phyloP scores from a whole-genome alignment of 2,113 vertebrate species.

The Apeltes quadracus region DNA sequence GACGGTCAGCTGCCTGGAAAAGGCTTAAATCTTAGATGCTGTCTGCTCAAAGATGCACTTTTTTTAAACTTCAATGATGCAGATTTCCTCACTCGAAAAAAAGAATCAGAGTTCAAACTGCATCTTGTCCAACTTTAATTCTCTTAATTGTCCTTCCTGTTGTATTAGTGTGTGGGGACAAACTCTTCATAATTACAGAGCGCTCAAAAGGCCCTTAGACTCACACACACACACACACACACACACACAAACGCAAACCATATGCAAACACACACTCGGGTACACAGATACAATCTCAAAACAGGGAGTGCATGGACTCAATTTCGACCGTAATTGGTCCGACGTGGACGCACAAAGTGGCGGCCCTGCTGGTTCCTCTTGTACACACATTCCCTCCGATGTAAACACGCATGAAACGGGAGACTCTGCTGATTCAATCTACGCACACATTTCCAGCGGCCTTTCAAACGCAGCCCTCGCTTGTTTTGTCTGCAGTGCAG shows the following conservation, averaged over 20 bases:
- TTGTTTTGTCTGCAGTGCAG: slow-evolving; percentile 72
- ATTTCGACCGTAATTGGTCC: slow-evolving; percentile 34
- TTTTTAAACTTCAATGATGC: too few relatives aligned
- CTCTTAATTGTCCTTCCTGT: too few relatives aligned
- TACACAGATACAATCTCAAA: slow-evolving; percentile 55
- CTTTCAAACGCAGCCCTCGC: slow-evolving; percentile 48
- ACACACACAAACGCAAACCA: slow-evolving; percentile 9
- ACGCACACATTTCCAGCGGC: slow-evolving; percentile 41
- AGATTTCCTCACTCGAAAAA: not conserved
- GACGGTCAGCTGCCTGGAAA: not conserved
- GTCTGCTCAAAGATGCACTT: not conserved
- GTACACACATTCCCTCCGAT: slow-evolving; percentile 39
- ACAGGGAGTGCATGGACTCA: slow-evolving; percentile 29
- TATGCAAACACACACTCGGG: slow-evolving; percentile 13
- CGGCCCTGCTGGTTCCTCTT: slow-evolving; percentile 31
- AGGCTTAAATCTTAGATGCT: not conserved
- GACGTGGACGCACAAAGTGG: slow-evolving; percentile 23
- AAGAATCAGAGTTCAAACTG: not conserved
- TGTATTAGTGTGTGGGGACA: not conserved
- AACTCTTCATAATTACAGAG: slow-evolving; percentile 52
- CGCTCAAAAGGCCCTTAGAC: slow-evolving; percentile 43
- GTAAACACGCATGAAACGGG: slow-evolving; percentile 64
- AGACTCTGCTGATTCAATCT: slow-evolving; percentile 56
- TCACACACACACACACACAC: slow-evolving; percentile 27
- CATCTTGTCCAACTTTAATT: not conserved